A percentile compares a stretch with the other conserved stretches of the same genome.
Evolutionary conservation across 2,888 invertebrate species (phyloP).

Genomic region (Eudemis profundana): DNA sequence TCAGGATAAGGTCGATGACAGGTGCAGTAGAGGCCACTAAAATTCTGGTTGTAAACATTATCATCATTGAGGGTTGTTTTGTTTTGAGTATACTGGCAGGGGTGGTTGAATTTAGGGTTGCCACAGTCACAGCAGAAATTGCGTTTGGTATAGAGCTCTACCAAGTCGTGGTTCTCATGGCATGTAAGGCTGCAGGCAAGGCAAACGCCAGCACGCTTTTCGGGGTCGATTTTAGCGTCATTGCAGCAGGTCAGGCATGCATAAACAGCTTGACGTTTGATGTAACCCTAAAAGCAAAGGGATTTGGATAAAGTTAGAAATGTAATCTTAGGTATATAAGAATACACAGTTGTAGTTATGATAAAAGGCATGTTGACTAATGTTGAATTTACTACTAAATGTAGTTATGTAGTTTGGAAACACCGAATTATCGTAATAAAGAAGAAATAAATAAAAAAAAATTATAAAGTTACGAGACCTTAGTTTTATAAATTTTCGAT

Average conservation of each 20-base stretch:
- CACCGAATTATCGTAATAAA: too few relatives aligned
- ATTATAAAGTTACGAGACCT: too few relatives aligned
- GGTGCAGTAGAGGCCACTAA: constrained; percentile 95
- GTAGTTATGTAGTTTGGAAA: too few relatives aligned
- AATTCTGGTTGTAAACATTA: constrained; percentile 97
- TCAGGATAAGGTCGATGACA: constrained; percentile 98
- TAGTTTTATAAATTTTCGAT: too few relatives aligned
- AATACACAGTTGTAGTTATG: too few relatives aligned
- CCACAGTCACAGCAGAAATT: constrained; percentile 99
- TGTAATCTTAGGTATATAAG: too few relatives aligned
- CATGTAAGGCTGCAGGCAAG: constrained; percentile 97
- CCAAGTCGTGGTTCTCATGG: constrained; percentile 97
- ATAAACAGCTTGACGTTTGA: constrained; percentile 96
- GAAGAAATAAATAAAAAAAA: too few relatives aligned
- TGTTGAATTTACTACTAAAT: too few relatives aligned
- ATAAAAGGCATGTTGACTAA: too few relatives aligned
- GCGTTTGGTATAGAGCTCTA: constrained; percentile 98
- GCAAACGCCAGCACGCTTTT: constrained; percentile 93
- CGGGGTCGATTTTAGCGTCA: constrained; percentile 84
- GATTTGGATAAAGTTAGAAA: background rate
- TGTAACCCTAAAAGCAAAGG: constrained; percentile 89
- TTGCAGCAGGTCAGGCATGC: constrained; percentile 96
- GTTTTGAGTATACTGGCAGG: constrained; percentile 88
- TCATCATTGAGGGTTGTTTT: constrained; percentile 88
- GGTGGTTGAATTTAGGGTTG: constrained; percentile 89